Evolutionary conservation across 92 coral and sea anemone genomes (phyloP), one percentile per base, ranked within the genome.

Genomic region (Diadumene lineata): DNA sequence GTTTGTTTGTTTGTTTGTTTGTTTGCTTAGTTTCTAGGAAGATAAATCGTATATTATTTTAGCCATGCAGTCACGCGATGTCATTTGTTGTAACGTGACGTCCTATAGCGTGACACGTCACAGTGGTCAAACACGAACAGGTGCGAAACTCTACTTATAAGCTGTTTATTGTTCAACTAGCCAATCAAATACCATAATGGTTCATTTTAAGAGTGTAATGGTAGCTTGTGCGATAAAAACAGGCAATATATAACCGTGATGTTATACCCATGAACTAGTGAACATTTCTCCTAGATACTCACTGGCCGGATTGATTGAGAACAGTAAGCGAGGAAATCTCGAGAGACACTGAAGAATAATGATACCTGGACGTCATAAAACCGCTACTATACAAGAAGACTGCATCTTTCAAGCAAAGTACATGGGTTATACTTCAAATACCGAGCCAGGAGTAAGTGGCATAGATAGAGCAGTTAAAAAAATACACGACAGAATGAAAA

Each of bases 331-430:
- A 21, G 29, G 32, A 7, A 60, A 60, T 60, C 65, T 10, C 65
- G 29, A 11, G 11, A 60, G 65, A 60, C 3, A 3, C 4, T 13
- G 6, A 9, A 10, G 6, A 25, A 66, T 19, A 23, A 94, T 94
- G 98, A 86, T 94, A 29, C 93, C 86, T 23, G 83, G 86, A 27
- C 89, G 87, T 64, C 89, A 77, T 33, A 89, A 90, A 17, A 78
- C 81, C 43, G 92, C 79, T 27, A 90, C 76, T 48, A 73, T 94
- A 31, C 75, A 87, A 15, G 85, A 76, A 34, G 82, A 83, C 34
- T 75, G 79, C 13, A 62, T 77, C 31, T 94, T 88, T 71, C 97
- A 92, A 74, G 98, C 82, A 31, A 87, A 90, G 56, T 94, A 88
- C 60, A 77, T 94, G 58, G 98, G 98, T 15, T 80, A 86, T 50